These are phyloP conservation scores for Esox niger DNA, from an alignment of 2,113 vertebrate genomes.

Conservation along the genomic window DNA sequence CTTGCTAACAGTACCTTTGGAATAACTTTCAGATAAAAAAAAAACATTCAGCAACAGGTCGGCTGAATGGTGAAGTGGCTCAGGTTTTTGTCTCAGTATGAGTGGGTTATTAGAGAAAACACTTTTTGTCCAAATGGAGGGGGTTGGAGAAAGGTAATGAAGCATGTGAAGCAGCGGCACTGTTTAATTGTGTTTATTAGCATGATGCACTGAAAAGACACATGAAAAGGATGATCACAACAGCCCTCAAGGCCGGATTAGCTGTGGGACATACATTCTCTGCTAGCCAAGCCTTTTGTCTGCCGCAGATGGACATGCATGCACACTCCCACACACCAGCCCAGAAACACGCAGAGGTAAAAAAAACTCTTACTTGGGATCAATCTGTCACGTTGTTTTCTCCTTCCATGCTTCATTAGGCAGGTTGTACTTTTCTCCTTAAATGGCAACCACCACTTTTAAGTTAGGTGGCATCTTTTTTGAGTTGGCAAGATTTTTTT, in stretches of 20 bases:
- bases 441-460: not conserved
- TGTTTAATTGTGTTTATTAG: slow-evolving; percentile 28
- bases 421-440: not conserved
- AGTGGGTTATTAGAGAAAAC: slow-evolving; percentile 6
- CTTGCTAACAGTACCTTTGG: no score
- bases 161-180: not conserved
- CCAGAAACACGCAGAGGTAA: no score
- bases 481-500: not conserved
- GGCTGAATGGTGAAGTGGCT: no score
- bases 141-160: not conserved
- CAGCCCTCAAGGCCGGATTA: slow-evolving; percentile 34
- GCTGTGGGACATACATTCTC: not conserved
- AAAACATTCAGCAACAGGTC: no score
- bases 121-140: not conserved
- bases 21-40: no score
- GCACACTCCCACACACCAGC: not conserved
- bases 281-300: not conserved
- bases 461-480: not conserved
- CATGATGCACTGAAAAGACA: slow-evolving; percentile 31
- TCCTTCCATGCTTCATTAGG: not conserved
- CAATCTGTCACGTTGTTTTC: not conserved
- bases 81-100: no score
- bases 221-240: slow-evolving; percentile 29
- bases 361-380: no score
- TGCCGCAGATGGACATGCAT: not conserved